Base-by-base conservation (phyloP, 2,888 invertebrate species). In the Eustalomyia histrio region DNA sequence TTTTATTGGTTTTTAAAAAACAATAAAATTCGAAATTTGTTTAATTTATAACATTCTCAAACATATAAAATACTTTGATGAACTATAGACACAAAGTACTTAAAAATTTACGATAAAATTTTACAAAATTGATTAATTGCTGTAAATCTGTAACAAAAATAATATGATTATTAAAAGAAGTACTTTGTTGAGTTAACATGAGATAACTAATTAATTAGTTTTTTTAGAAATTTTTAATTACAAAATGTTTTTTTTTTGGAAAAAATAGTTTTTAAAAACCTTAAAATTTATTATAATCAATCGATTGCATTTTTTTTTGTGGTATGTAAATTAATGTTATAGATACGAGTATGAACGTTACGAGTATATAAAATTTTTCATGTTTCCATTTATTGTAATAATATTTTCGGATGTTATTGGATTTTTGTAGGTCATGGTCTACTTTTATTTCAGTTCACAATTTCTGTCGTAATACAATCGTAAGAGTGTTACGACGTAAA, bases 361-460 rank as follows among this genome's bases (percentile, higher is more conserved):
- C 21, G 21, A 21, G 21, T 21, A 21, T 3, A 21, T 21, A 29
- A 29, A 6, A 29, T 3, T 29, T 29, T 29, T 29, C 7, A 29
- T 29, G 29, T 29, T 81, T 76, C 33, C 76, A 78, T 78, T 81
- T 81, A 81, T 78, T 81, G 81, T 78, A 78, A 81, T 67, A 78
- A 67, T 74, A 55, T 67, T 81, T 75, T 71, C 65, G 55, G 74
- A 76, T 75, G 81, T 74, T 81, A 81, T 81, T 81, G 81, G 81
- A 61, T 74, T 67, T 81, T 81, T 81, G 78, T 81, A 81, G 81
- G 81, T 81, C 81, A 81, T 81, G 81, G 81, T 75, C 81, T 81
- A 81, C 74, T 78, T 81, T 81, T 81, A 81, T 81, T 81, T 78
- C 39, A 75, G 78, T 78, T 81, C 78, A 81, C 81, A 81, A 75